Percentiles rank a stretch among this genome's conserved stretches.
Evolutionary conservation across 2,888 invertebrate genomes (phyloP).

Genomic region (Meganola albula): DNA sequence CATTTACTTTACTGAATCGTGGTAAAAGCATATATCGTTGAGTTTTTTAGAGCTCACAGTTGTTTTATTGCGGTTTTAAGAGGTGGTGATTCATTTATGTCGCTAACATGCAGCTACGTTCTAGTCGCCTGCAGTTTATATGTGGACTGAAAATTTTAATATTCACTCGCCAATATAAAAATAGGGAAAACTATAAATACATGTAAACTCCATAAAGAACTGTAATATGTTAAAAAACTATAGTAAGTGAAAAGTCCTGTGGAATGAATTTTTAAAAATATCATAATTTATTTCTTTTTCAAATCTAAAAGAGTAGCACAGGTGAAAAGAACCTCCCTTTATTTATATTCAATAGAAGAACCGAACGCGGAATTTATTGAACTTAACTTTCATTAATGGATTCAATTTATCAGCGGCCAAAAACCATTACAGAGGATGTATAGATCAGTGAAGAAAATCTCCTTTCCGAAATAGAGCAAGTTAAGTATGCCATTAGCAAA

Average conservation of each 20-base stretch:
- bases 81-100: constrained; percentile 33
- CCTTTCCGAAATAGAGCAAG: constrained; percentile 17
- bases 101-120: constrained; percentile 21
- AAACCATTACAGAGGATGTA: constrained; percentile 26
- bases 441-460: constrained; percentile 24
- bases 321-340: constrained; percentile 10
- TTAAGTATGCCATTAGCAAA: constrained; percentile 36
- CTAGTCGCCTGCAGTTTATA: constrained; percentile 13
- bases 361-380: constrained; percentile 25
- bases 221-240: too few relatives aligned
- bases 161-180: too few relatives aligned
- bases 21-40: too few relatives aligned
- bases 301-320: too few relatives aligned
- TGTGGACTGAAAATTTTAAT: too few relatives aligned
- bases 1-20: too few relatives aligned
- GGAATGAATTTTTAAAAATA: too few relatives aligned
- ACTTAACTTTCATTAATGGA: constrained; percentile 32
- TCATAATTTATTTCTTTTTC: too few relatives aligned
- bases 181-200: too few relatives aligned
- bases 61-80: constrained; percentile 14
- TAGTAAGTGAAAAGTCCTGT: too few relatives aligned
- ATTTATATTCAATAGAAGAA: constrained; percentile 22
- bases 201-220: too few relatives aligned
- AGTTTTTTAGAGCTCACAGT: too few relatives aligned
- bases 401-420: constrained; percentile 34